phyloP scores from a whole-genome alignment of 2,113 vertebrate genomes.

The Phrynosoma platyrhinos region DNA sequence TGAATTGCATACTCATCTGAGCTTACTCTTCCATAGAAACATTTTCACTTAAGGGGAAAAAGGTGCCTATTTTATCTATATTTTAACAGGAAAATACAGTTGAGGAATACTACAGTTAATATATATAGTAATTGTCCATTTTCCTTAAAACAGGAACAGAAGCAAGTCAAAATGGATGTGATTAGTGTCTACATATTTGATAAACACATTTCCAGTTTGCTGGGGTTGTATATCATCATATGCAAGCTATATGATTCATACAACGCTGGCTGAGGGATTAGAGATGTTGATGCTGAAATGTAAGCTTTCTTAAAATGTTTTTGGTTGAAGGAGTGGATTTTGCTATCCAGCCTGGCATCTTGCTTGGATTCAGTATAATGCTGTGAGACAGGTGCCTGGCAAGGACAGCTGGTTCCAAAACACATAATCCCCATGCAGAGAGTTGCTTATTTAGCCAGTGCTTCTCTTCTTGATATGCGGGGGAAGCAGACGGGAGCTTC shows the following conservation, averaged over 20 bases:
- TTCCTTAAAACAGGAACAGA: constrained; percentile 7
- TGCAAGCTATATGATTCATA: neutral
- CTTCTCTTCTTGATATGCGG: neutral
- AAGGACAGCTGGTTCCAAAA: constrained; percentile 23
- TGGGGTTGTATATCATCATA: constrained; percentile 32
- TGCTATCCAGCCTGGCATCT: neutral
- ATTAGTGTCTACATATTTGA: constrained; percentile 45
- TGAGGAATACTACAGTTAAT: neutral
- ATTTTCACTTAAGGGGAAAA: neutral
- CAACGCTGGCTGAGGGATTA: constrained; percentile 36
- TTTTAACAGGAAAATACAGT: neutral
- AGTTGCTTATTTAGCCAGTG: constrained; percentile 35
- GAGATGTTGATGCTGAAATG: constrained; percentile 44
- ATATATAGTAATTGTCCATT: neutral
- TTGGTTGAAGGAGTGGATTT: constrained; percentile 38
- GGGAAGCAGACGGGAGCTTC: no score
- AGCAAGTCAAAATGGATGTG: constrained; percentile 2
- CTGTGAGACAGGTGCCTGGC: constrained; percentile 18
- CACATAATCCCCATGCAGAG: constrained; percentile 17
- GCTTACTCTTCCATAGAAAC: neutral
- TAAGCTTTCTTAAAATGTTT: constrained; percentile 27
- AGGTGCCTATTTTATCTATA: neutral
- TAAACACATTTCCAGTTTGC: constrained; percentile 32
- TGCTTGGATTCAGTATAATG: constrained; percentile 21
- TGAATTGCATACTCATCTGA: neutral